Evolutionary conservation across 2,888 invertebrate genomes (phyloP).

Genomic region (Zaprionus bogoriensis): DNA sequence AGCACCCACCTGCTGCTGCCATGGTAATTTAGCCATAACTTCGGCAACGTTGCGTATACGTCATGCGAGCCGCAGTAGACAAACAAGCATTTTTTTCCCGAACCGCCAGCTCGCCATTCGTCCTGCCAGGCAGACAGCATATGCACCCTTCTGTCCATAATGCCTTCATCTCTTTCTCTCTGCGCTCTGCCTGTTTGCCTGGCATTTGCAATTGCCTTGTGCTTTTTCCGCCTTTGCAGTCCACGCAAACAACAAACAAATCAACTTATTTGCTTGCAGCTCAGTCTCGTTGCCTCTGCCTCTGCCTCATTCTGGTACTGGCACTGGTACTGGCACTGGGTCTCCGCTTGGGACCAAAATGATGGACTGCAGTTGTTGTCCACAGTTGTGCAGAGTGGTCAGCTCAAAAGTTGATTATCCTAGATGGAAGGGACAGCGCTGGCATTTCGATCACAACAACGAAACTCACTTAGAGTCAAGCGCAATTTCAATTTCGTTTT

Average conservation of each 20-base stretch:
- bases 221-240: constrained; percentile 66
- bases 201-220: constrained; percentile 57
- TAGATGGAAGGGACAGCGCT: neutral
- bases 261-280: constrained; percentile 65
- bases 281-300: neutral
- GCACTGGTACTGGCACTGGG: no score
- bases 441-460: neutral
- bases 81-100: constrained; percentile 40
- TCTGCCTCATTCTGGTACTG: neutral
- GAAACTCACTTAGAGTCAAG: neutral
- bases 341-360: constrained; percentile 35
- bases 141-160: no score
- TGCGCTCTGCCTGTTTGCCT: neutral
- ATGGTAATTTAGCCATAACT: constrained; percentile 38
- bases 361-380: constrained; percentile 45
- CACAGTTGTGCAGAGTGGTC: constrained; percentile 9
- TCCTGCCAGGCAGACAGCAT: no score
- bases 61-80: constrained; percentile 27
- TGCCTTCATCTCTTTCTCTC: constrained; percentile 2
- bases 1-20: constrained; percentile 39
- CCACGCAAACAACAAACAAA: constrained; percentile 66
- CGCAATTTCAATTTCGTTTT: constrained; percentile 1
- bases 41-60: constrained; percentile 51
- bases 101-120: constrained; percentile 28
- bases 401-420: constrained; percentile 37